These are phyloP conservation scores for Mirounga angustirostris DNA, from an alignment of 2,113 vertebrate genomes.

Conservation along the genomic window DNA sequence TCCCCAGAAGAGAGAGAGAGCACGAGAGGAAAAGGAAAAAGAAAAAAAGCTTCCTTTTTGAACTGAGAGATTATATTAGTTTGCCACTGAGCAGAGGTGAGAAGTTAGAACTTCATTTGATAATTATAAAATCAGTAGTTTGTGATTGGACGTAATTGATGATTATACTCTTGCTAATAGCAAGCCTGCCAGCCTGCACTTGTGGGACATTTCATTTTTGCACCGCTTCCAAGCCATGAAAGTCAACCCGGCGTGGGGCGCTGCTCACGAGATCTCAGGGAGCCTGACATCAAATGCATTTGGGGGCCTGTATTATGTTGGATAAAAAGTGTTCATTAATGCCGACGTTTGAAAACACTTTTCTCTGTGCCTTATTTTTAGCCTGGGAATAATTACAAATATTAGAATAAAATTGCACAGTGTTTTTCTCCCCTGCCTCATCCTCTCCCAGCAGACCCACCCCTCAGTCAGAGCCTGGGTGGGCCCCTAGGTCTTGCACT, in stretches of 20 bases:
- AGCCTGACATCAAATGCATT: neutral
- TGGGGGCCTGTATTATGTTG: neutral
- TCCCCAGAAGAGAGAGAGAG: conserved; percentile 58
- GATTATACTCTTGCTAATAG: conserved; percentile 88
- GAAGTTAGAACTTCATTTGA: conserved; percentile 88
- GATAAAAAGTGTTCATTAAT: conserved; percentile 61
- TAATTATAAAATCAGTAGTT: conserved; percentile 91
- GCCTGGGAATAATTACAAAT: conserved; percentile 71
- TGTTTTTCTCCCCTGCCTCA: neutral
- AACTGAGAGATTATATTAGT: conserved; percentile 82
- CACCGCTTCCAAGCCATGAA: neutral
- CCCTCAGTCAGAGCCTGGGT: neutral
- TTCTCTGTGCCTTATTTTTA: conserved; percentile 65
- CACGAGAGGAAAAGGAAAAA: neutral
- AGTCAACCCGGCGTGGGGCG: neutral
- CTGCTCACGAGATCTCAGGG: neutral
- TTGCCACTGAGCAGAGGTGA: conserved; percentile 83
- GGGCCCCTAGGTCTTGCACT: neutral
- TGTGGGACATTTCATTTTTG: conserved; percentile 50
- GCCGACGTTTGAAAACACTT: conserved; percentile 65
- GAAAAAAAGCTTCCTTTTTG: neutral
- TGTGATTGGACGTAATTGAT: conserved; percentile 90
- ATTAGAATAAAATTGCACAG: conserved; percentile 23
- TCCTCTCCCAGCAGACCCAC: neutral
- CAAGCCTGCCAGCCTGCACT: conserved; percentile 80